Conservation (phyloP, 2,888 invertebrate species). For the Zelleria hepariella region DNA sequence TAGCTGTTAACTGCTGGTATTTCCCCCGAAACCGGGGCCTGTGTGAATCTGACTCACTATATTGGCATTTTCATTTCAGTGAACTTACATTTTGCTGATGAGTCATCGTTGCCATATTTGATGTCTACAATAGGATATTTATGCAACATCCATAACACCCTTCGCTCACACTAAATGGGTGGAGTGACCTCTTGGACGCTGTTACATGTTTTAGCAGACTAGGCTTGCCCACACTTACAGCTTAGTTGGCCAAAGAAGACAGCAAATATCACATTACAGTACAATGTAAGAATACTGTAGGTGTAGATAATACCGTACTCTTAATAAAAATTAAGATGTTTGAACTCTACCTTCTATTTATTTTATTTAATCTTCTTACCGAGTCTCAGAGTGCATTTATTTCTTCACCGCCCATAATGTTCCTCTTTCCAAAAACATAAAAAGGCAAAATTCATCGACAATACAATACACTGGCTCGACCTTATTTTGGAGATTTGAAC, state of each 20-base stretch:
- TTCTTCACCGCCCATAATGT: too few species aligned
- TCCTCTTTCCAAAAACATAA: not conserved
- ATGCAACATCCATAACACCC: too few species aligned
- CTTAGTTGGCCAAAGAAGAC: too few species aligned
- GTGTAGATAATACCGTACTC: too few species aligned
- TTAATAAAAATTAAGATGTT: too few species aligned
- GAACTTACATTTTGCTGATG: not conserved
- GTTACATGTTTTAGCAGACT: too few species aligned
- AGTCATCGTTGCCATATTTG: not conserved
- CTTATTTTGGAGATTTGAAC: conserved; percentile 37
- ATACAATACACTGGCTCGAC: conserved; percentile 17
- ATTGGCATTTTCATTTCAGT: conserved; percentile 18
- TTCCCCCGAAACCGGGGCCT: conserved; percentile 26
- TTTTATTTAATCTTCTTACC: not conserved
- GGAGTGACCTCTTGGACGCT: too few species aligned
- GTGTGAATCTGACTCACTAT: conserved; percentile 32
- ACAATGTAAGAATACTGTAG: too few species aligned
- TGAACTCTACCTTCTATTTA: too few species aligned
- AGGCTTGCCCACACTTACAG: too few species aligned
- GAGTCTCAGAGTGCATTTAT: not conserved
- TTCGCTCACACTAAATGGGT: too few species aligned
- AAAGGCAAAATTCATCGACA: not conserved
- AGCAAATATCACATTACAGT: too few species aligned
- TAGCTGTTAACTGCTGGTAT: conserved; percentile 48
- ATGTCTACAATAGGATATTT: not conserved